Conservation (phyloP, 2,113 vertebrate species). For the Danionella cerebrum region DNA sequence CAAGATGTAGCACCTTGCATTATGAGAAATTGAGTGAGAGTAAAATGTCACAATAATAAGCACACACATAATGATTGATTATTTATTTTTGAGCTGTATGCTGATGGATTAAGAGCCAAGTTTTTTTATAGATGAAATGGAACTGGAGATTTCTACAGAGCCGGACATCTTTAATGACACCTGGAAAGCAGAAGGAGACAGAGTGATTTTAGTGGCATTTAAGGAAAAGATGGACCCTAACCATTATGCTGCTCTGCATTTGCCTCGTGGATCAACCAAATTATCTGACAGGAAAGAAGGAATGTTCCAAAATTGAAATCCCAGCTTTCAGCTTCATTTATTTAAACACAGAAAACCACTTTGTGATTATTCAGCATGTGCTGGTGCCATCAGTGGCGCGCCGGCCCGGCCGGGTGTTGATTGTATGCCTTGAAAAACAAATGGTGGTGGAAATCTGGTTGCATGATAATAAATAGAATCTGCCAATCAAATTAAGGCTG, state of each 20-base stretch:
- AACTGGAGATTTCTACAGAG: neutral
- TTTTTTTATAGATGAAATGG: constrained; percentile 29
- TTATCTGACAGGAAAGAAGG: constrained; percentile 40
- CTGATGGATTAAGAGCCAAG: too few relatives aligned
- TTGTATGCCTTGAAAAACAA: constrained; percentile 55
- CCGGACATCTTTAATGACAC: constrained; percentile 24
- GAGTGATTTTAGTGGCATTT: neutral
- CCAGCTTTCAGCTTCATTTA: constrained; percentile 28
- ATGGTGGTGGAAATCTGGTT: constrained; percentile 39
- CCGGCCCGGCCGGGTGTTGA: constrained; percentile 32
- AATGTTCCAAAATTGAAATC: constrained; percentile 32
- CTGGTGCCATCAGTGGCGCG: constrained; percentile 49
- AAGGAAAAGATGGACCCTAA: neutral
- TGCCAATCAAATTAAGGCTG: constrained; percentile 61
- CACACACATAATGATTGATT: too few relatives aligned
- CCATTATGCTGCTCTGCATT: constrained; percentile 21
- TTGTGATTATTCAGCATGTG: constrained; percentile 48
- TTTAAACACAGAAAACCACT: constrained; percentile 39
- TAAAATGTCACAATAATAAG: too few relatives aligned
- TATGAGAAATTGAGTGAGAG: too few relatives aligned
- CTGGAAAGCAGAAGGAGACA: constrained; percentile 3
- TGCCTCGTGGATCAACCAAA: constrained; percentile 36
- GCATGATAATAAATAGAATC: constrained; percentile 65
- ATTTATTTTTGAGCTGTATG: too few relatives aligned
- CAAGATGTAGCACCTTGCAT: too few relatives aligned